Conservation (phyloP, 2,888 invertebrate genomes). For the Periphyllus acericola region DNA sequence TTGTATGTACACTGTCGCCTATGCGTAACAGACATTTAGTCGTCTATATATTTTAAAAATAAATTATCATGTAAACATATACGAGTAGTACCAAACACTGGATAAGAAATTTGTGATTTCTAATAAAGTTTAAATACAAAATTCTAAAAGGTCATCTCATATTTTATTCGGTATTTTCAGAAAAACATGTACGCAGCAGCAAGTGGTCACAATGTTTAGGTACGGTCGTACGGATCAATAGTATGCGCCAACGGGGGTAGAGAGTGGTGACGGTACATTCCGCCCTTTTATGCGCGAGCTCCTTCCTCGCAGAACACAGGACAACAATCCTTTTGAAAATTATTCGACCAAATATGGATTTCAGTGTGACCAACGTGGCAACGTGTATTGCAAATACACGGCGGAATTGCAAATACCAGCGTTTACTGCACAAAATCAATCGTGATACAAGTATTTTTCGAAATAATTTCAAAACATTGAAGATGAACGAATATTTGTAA, state of each 20-base stretch:
- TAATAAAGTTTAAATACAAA: neutral
- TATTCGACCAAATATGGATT: slow-evolving; percentile 6
- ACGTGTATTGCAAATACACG: no score
- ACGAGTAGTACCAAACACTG: no score
- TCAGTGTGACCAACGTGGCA: slow-evolving; percentile 44
- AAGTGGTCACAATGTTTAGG: slow-evolving; percentile 53
- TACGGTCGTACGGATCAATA: slow-evolving; percentile 50
- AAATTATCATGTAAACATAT: no score
- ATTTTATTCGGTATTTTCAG: slow-evolving; percentile 26
- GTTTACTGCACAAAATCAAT: neutral
- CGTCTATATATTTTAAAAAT: no score
- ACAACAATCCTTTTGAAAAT: slow-evolving; percentile 34
- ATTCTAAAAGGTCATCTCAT: slow-evolving; percentile 26
- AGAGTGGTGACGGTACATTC: slow-evolving; percentile 30
- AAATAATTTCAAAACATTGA: no score
- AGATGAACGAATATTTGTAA: no score
- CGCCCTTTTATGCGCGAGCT: slow-evolving; percentile 56
- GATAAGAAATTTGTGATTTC: neutral
- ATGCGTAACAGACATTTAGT: no score
- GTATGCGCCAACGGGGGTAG: slow-evolving; percentile 39
- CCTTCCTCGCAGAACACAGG: neutral
- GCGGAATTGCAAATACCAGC: neutral
- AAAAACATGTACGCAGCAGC: slow-evolving; percentile 49
- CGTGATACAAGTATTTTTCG: no score
- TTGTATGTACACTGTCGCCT: no score